Base-by-base conservation (phyloP, 2,113 vertebrate species). In the Pampusana beccarii region DNA sequence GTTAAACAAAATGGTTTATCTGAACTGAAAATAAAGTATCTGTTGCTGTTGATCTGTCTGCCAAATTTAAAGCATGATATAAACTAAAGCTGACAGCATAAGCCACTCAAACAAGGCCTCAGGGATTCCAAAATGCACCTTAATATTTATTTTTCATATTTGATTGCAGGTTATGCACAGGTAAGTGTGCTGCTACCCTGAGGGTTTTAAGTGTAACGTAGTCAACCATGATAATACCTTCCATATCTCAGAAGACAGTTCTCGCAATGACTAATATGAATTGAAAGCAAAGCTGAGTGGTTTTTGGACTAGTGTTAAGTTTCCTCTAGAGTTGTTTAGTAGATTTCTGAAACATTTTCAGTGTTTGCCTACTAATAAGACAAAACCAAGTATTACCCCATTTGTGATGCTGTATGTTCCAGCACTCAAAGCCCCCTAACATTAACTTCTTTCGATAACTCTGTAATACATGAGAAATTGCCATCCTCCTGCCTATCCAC, bases 131-230 rank as follows among this genome's bases (percentile, higher is more conserved):
- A 96, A 96, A 93, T 95, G 80, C 69, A 69, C 90, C 88, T 94
- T 96, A 96, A 95, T 96, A 96, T 96, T 94, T 96, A 97, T 96
- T 96, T 97, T 97, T 96, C 88, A 94, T 96, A 96, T 93, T 96
- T 95, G 93, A 97, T 96, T 97, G 93, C 91, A 89, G 96, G 86
- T 96, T 97, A 94, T 92, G 86, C 91, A 89, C 95, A 96, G 95
- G 96, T 96, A 96, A 96, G 73, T 93, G 95, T 89, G 95, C 86
- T 94, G 92, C 91, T 96, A 60, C 95, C 95, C 95, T 96, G 88
- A 97, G 90, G 96, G 93, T 64, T 97, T 97, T 89, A 96, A 96
- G 80, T 95, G 96, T 96, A 97, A 96, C 0, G 83, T 96, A 97
- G 91, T 94, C 96, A 96, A 95, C 95, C 96, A 92, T 96, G 96